phyloP scores from a whole-genome alignment of 2,797 vertebrate genomes.

The Discoglossus pictus region DNA sequence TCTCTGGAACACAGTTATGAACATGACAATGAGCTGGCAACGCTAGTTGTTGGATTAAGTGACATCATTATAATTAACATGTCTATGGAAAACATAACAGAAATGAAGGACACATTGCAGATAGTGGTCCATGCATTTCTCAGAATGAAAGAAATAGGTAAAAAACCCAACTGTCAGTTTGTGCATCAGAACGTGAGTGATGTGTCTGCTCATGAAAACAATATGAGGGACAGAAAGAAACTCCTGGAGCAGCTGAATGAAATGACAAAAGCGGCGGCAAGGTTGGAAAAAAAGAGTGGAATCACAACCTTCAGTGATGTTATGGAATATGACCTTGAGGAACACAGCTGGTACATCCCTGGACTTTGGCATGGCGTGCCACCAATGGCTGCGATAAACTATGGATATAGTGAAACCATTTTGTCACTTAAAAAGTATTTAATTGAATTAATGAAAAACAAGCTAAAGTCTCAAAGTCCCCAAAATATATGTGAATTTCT shows the following conservation, averaged over 20 bases:
- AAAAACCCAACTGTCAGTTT: conserved; percentile 27
- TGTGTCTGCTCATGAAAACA: conserved; percentile 6
- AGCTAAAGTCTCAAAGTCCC: conserved; percentile 57
- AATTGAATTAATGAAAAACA: conserved; percentile 65
- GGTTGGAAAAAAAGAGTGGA: conserved; percentile 54
- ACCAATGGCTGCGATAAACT: too few species aligned
- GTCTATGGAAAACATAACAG: conserved; percentile 52
- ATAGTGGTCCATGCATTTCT: conserved; percentile 63
- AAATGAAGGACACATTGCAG: conserved; percentile 57
- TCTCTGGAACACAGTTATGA: conserved; percentile 13
- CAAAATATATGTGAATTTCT: conserved; percentile 70
- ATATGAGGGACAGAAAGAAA: not conserved
- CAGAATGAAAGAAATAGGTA: conserved; percentile 56
- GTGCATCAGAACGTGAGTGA: conserved; percentile 38
- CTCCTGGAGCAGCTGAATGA: conserved; percentile 44
- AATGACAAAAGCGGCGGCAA: conserved; percentile 48
- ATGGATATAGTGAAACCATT: too few species aligned
- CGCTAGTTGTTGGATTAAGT: conserved; percentile 66
- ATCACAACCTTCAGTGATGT: conserved; percentile 56
- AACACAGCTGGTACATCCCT: conserved; percentile 62
- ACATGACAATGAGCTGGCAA: conserved; percentile 40
- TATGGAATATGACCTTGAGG: conserved; percentile 61
- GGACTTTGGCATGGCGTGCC: conserved; percentile 70
- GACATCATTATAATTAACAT: conserved; percentile 64
- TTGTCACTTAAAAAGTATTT: too few species aligned